Conservation (phyloP, 2,888 invertebrate species). For the Diadromus collaris region DNA sequence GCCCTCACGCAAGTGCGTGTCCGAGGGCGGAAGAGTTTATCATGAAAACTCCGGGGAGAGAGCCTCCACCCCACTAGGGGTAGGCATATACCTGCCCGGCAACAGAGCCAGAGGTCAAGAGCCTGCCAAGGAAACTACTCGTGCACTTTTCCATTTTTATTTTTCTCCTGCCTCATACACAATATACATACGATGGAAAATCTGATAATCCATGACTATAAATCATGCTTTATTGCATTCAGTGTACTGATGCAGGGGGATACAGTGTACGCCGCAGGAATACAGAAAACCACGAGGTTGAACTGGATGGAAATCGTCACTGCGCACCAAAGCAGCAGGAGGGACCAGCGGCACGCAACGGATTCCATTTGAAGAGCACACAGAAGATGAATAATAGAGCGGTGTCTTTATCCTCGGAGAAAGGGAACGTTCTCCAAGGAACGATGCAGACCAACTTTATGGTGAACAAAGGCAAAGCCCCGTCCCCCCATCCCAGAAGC, state of each 20-base stretch:
- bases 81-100: slow-evolving; percentile 8
- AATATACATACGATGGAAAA: slow-evolving; percentile 26
- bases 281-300: slow-evolving; percentile 7
- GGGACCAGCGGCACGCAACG: neutral
- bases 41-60: slow-evolving; percentile 39
- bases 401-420: slow-evolving; percentile 7
- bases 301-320: slow-evolving; percentile 9
- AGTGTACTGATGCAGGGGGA: slow-evolving; percentile 8
- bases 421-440: neutral
- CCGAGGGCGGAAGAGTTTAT: slow-evolving; percentile 34
- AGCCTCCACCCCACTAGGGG: slow-evolving; percentile 1
- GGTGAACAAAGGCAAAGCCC: slow-evolving; percentile 39
- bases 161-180: neutral
- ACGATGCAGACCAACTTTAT: slow-evolving; percentile 1
- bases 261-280: neutral
- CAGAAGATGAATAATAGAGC: slow-evolving; percentile 19
- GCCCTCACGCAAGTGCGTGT: slow-evolving; percentile 66
- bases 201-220: slow-evolving; percentile 48
- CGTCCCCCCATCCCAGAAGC: slow-evolving; percentile 3
- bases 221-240: slow-evolving; percentile 34
- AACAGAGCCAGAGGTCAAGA: slow-evolving; percentile 19
- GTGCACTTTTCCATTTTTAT: slow-evolving; percentile 22
- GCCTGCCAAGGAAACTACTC: neutral
- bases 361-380: slow-evolving; percentile 34
- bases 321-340: neutral